Conservation (phyloP, 2,797 vertebrate species). For the Clarias pachynema region DNA sequence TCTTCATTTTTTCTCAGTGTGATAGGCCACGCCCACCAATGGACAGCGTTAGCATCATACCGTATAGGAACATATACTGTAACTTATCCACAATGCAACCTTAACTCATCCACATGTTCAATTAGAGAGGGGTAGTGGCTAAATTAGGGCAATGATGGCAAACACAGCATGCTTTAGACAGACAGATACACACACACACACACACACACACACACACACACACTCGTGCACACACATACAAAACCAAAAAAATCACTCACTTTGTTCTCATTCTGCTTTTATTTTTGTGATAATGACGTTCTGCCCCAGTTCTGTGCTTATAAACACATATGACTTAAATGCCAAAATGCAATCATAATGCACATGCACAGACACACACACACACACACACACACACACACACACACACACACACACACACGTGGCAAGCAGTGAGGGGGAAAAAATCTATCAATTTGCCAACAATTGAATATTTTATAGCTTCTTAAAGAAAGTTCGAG, state of each 20-base stretch:
- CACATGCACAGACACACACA: background rate
- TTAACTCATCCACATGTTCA: background rate
- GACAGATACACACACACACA: constrained; percentile 30
- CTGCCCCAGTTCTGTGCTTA: constrained; percentile 58
- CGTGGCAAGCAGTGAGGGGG: constrained; percentile 37
- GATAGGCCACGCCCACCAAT: background rate
- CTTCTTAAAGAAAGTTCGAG: constrained; percentile 55
- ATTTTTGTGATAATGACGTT: constrained; percentile 49
- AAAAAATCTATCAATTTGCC: constrained; percentile 53
- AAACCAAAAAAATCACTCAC: constrained; percentile 29
- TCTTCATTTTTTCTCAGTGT: background rate
- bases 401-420: background rate
- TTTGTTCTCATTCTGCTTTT: constrained; percentile 44
- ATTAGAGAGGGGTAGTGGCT: constrained; percentile 12
- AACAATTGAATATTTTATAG: constrained; percentile 63
- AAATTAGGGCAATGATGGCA: constrained; percentile 43
- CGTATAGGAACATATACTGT: no score
- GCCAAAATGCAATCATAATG: constrained; percentile 54
- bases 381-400: background rate
- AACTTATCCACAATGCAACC: background rate
- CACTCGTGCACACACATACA: constrained; percentile 26
- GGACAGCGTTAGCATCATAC: background rate
- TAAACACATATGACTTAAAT: constrained; percentile 51
- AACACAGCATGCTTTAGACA: constrained; percentile 21
- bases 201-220: constrained; percentile 29